Conservation (phyloP, 2,797 vertebrate genomes). For the Tapera naevia region DNA sequence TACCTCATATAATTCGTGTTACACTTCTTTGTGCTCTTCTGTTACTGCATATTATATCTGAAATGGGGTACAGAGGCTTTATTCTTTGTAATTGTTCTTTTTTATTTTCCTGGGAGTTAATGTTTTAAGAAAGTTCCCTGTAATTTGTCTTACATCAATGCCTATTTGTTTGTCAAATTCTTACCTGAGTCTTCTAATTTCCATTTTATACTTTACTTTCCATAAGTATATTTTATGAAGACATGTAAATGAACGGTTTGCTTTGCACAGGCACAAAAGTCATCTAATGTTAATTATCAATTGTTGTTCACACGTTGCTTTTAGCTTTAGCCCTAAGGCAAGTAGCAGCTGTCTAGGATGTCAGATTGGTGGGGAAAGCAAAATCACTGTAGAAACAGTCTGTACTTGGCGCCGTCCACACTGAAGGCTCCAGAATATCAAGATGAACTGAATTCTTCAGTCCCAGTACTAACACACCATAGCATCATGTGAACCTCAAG, state of each 20-base stretch:
- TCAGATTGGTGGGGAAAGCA: background rate
- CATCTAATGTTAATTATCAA: background rate
- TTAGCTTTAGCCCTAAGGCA: background rate
- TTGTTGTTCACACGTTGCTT: background rate
- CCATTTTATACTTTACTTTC: slow-evolving; percentile 6
- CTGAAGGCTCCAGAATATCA: background rate
- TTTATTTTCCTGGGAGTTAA: background rate
- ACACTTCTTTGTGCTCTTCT: background rate
- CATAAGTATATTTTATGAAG: background rate
- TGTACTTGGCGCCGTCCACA: background rate
- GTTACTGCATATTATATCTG: background rate
- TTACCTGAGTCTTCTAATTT: slow-evolving; percentile 9
- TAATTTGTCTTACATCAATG: background rate
- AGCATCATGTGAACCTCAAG: background rate
- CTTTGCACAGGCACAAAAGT: background rate
- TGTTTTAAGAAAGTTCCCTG: background rate
- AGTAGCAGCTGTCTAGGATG: background rate
- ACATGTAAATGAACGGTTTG: background rate
- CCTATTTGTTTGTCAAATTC: slow-evolving; percentile 45
- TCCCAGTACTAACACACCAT: background rate
- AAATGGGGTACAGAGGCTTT: background rate
- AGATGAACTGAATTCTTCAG: background rate
- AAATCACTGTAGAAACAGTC: background rate
- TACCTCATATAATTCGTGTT: background rate
- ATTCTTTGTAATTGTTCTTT: background rate